A percentile compares a stretch with the other conserved stretches of the same genome.
Conservation (phyloP, 1,140 invertebrate species). For the Aradophagus sp. region DNA sequence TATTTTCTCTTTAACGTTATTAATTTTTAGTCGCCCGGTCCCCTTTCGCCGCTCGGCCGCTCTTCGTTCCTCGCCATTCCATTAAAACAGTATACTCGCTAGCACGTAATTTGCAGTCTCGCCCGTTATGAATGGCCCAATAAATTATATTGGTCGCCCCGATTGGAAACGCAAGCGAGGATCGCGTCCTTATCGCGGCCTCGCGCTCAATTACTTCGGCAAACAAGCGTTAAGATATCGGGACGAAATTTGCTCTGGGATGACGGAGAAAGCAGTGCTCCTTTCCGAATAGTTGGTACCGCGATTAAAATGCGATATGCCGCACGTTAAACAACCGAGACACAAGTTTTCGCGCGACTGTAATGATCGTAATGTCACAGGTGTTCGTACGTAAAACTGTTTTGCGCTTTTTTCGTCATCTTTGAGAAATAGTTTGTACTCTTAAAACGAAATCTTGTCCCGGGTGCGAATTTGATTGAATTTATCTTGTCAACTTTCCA, state of each 20-base stretch:
- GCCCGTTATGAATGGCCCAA: conserved; percentile 45
- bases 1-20: conserved; percentile 46
- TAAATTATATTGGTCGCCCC: conserved; percentile 54
- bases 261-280: conserved; percentile 53
- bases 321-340: no score
- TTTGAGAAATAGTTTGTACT: no score
- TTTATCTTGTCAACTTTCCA: no score
- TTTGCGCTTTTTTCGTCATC: no score
- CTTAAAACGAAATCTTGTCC: no score
- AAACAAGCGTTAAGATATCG: conserved; percentile 57
- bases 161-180: conserved; percentile 45
- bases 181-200: conserved; percentile 53
- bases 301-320: conserved; percentile 44
- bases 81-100: conserved; percentile 46
- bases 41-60: conserved; percentile 19
- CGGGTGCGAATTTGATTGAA: no score
- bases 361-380: no score
- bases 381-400: no score
- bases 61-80: conserved; percentile 23
- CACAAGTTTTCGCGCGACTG: no score
- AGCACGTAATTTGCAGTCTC: conserved; percentile 45
- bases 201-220: conserved; percentile 53
- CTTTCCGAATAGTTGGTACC: conserved; percentile 47
- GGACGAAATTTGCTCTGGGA: conserved; percentile 40
- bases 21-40: conserved; percentile 36